Percentiles rank a stretch among this genome's conserved stretches.
Evolutionary conservation across 2,797 vertebrate genomes (phyloP).

Genomic region (Molossus molossus): DNA sequence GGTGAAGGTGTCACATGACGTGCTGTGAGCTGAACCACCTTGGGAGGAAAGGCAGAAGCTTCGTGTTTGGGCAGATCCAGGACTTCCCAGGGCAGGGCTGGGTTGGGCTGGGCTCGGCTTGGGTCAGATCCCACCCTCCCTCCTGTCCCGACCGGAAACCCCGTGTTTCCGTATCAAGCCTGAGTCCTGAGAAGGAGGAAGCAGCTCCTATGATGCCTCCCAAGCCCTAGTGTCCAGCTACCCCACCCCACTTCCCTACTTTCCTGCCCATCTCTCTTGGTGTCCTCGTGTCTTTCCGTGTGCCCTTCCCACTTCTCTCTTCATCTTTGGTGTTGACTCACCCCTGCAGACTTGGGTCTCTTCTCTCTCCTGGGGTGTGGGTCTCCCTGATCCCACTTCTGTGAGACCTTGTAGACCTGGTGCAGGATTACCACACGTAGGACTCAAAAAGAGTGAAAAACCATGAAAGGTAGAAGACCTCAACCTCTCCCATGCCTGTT

Average conservation of each 20-base stretch:
- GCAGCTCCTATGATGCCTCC: neutral
- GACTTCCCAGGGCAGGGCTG: neutral
- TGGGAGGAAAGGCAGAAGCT: neutral
- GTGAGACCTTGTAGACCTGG: neutral
- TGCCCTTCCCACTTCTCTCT: neutral
- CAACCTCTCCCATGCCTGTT: neutral
- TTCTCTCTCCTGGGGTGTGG: neutral
- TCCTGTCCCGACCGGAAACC: neutral
- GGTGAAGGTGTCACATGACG: neutral
- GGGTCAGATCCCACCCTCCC: neutral
- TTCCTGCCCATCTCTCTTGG: neutral
- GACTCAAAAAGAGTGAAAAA: neutral
- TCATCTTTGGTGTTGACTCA: neutral
- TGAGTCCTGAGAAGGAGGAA: neutral
- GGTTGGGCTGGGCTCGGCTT: neutral
- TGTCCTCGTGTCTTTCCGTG: neutral
- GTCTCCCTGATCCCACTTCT: neutral
- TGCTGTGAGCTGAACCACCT: neutral
- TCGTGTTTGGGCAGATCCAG: neutral
- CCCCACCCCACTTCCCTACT: neutral
- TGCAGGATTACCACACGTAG: neutral
- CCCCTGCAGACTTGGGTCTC: neutral
- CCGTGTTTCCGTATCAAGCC: constrained; percentile 6
- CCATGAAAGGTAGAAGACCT: neutral
- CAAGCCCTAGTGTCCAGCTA: neutral